Conservation (phyloP, 2,113 vertebrate genomes). For the Percopsis transmontana region DNA sequence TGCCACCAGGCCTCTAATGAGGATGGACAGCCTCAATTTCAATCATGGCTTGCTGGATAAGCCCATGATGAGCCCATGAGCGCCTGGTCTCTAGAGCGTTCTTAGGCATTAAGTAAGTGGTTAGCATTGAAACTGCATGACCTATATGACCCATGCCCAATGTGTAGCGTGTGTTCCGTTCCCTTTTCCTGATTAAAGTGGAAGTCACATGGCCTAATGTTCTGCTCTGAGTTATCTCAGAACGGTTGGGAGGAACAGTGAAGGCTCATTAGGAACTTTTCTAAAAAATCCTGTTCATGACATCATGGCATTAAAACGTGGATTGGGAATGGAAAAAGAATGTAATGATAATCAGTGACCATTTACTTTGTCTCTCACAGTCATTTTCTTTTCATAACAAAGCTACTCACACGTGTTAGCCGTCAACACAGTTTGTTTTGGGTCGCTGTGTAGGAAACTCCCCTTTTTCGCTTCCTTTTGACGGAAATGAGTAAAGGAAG, state of each 20-base stretch:
- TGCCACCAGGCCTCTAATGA: constrained; percentile 35
- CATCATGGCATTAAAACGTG: too few species aligned
- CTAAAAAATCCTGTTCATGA: too few species aligned
- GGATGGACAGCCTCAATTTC: constrained; percentile 37
- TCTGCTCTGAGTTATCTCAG: too few species aligned
- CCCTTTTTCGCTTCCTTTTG: constrained; percentile 18
- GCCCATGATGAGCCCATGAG: constrained; percentile 16
- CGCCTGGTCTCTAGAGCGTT: constrained; percentile 26
- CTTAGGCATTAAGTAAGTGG: constrained; percentile 31
- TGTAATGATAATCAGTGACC: too few species aligned
- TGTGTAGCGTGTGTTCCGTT: constrained; percentile 37
- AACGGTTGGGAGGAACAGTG: too few species aligned
- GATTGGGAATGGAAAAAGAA: too few species aligned
- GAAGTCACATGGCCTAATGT: background rate
- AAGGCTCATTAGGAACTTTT: too few species aligned
- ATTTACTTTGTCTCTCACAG: too few species aligned
- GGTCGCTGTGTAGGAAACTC: constrained; percentile 8
- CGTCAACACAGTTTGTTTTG: background rate
- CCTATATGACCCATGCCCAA: constrained; percentile 35
- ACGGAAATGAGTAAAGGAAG: constrained; percentile 38
- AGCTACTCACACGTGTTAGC: too few species aligned
- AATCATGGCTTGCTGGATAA: constrained; percentile 31
- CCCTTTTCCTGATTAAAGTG: constrained; percentile 23
- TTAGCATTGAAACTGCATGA: constrained; percentile 30
- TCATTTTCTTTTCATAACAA: too few species aligned